Percentiles rank a stretch among this genome's conserved stretches.
Conservation (phyloP, 2,888 invertebrate genomes). For the Spisula solida region DNA sequence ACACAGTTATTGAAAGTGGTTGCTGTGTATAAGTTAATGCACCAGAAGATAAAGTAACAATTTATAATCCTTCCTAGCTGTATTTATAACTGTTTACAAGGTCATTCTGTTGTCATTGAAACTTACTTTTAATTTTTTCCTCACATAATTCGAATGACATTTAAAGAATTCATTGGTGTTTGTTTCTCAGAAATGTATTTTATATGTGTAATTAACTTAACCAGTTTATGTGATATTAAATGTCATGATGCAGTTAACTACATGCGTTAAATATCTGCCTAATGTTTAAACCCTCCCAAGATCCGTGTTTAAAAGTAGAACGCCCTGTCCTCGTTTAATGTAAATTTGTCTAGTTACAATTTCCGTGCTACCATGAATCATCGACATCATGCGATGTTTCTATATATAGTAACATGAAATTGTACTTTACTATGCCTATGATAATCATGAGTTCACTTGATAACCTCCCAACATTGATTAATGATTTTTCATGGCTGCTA, state of each 20-base stretch:
- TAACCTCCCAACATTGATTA: slow-evolving; percentile 33
- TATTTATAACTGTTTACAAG: too few species aligned
- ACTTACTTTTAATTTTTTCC: too few species aligned
- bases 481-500: neutral
- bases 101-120: too few species aligned
- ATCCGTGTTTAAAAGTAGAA: slow-evolving; percentile 11
- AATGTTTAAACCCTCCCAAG: neutral
- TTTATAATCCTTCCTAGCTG: too few species aligned
- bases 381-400: slow-evolving; percentile 37
- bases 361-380: slow-evolving; percentile 33
- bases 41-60: too few species aligned
- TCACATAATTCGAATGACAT: too few species aligned
- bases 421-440: slow-evolving; percentile 44
- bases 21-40: too few species aligned
- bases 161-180: neutral
- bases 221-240: neutral
- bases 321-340: neutral
- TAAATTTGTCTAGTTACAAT: neutral
- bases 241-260: neutral
- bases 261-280: neutral
- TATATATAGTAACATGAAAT: slow-evolving; percentile 42
- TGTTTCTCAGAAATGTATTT: neutral
- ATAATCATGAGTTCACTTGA: slow-evolving; percentile 27
- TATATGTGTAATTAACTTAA: neutral
- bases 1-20: too few species aligned